Percentiles rank a stretch among this genome's conserved stretches.
Evolutionary conservation across 1,140 invertebrate species (phyloP).

Genomic region (Plutomurus gul): DNA sequence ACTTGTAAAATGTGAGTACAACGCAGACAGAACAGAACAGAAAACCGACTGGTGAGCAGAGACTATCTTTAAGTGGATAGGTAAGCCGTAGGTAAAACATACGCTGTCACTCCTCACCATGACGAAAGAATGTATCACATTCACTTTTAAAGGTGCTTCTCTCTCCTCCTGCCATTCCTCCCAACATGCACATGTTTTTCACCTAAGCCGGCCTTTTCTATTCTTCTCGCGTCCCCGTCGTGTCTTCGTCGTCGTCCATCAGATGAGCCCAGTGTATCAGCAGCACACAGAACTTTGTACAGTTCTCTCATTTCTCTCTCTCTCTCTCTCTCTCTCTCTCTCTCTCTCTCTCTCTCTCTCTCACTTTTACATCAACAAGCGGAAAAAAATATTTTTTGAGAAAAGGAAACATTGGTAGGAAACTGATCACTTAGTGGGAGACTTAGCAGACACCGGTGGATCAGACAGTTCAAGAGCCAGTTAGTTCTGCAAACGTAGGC

Average conservation of each 20-base stretch:
- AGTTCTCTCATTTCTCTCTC: no score
- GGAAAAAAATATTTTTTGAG: no score
- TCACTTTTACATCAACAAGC: no score
- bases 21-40: no score
- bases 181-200: not conserved
- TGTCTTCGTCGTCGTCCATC: no score
- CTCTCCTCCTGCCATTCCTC: no score
- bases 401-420: no score
- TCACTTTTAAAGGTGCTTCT: not conserved
- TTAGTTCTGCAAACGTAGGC: not conserved
- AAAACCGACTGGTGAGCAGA: no score
- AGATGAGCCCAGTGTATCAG: no score
- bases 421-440: not conserved
- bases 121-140: not conserved
- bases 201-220: not conserved
- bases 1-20: not conserved
- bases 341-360: no score
- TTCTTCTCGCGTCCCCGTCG: not conserved
- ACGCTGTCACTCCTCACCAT: not conserved
- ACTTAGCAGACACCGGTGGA: not conserved
- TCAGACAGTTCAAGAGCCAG: not conserved
- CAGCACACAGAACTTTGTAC: no score
- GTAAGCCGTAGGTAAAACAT: constrained; percentile 9
- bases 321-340: no score
- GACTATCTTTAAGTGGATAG: not conserved